phyloP scores from a whole-genome alignment of 2,797 vertebrate genomes.

The Urosaurus nigricauda region DNA sequence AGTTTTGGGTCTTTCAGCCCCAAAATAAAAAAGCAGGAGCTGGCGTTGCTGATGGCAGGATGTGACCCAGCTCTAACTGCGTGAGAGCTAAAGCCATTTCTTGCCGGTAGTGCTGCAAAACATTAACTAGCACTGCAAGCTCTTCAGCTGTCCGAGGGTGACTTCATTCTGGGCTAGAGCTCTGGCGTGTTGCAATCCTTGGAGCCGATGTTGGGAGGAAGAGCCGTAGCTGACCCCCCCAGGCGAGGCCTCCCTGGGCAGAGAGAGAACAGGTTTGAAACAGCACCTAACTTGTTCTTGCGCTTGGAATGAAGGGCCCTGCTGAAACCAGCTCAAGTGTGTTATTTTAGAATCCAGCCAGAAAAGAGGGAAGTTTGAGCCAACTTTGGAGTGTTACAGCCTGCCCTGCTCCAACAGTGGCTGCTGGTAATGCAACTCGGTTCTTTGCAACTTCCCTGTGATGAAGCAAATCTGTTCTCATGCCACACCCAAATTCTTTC shows the following conservation, averaged over 20 bases:
- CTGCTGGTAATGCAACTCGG: neutral
- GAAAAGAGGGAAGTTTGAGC: neutral
- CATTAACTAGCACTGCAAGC: constrained; percentile 11
- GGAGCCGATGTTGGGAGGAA: neutral
- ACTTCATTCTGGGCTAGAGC: neutral
- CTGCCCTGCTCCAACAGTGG: neutral
- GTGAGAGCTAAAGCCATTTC: neutral
- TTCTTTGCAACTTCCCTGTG: neutral
- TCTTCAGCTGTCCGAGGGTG: neutral
- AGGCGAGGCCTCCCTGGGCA: neutral
- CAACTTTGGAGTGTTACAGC: neutral
- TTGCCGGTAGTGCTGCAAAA: neutral
- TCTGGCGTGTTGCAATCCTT: neutral
- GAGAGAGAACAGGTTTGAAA: neutral
- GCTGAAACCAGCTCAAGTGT: neutral
- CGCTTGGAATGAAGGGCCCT: neutral
- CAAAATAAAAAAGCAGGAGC: constrained; percentile 10
- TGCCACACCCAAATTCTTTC: neutral
- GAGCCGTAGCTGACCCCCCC: neutral
- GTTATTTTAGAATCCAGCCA: neutral
- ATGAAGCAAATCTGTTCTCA: neutral
- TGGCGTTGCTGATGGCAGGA: neutral
- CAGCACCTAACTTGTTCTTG: neutral
- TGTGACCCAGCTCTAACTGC: neutral
- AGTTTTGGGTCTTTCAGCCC: neutral